Base-by-base conservation (phyloP, 2,888 invertebrate genomes). In the Stomorhina lunata region DNA sequence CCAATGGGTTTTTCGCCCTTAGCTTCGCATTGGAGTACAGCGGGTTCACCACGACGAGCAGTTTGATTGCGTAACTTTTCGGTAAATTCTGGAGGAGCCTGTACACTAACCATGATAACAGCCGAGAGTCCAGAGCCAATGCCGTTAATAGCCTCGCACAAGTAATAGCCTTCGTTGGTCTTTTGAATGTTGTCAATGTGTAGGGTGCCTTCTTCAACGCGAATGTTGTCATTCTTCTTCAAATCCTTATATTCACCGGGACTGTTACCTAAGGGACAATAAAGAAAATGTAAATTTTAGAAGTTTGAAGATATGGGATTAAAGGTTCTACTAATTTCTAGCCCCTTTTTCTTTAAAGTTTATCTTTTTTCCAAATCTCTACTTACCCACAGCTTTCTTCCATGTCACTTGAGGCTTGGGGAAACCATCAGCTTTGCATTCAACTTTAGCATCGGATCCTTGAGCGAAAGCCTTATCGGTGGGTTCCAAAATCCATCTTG, bases 341-440 rank as follows among this genome's bases (percentile, higher is more conserved):
- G 5, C 6, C 15, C 5, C 25, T 5, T 10, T 27, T 2, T 17
- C 7, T 43, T 17, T 20, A 4, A 7, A 3, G 1, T 50, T 12
- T 9, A 43, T 55, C 22, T 32, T 78, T 37, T 27, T 45, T 29
- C 43, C 9, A n/a, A n/a, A n/a, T 20, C 59, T 75, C 34, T 22
- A 86, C 91, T 90, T 93, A 97, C 97, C 97, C 93, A 97, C 96
- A 90, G 97, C 97, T 94, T 96, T 95, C 92, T 97, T 98, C 98
- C 98, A 98, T 86, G 97, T 96, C 59, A 98, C 96, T 90, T 96
- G 95, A 85, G 97, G 97, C 93, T 96, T 96, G 83, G 97, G 98
- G 93, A 97, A 98, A 88, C 98, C 97, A 92, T 97, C 97, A 91
- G 97, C 97, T 93, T 97, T 97, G 92, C 98, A 98, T 93, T 98